A percentile compares a stretch with the other conserved stretches of the same genome.
Evolutionary conservation across 2,888 invertebrate species (phyloP).

Genomic region (Thereva nobilitata): DNA sequence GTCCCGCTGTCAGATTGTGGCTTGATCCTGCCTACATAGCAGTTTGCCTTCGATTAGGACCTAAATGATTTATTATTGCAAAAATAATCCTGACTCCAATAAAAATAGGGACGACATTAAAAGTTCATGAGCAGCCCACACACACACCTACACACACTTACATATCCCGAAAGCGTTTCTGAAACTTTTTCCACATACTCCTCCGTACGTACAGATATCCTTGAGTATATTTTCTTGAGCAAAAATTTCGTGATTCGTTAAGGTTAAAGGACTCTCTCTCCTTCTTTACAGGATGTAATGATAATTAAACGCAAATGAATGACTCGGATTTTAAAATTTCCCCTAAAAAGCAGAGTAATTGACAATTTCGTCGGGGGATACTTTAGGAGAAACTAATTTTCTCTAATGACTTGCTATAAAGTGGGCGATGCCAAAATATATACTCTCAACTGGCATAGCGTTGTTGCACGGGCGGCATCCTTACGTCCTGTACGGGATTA

Average conservation of each 20-base stretch:
- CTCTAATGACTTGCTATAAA: constrained; percentile 40
- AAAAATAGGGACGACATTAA: too few relatives aligned
- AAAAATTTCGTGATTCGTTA: neutral
- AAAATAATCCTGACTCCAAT: neutral
- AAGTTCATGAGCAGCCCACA: too few relatives aligned
- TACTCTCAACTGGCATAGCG: neutral
- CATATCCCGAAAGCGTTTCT: too few relatives aligned
- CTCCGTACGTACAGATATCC: too few relatives aligned
- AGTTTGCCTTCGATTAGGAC: constrained; percentile 7
- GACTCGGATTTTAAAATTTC: constrained; percentile 35
- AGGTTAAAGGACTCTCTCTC: neutral
- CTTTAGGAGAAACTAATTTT: constrained; percentile 38
- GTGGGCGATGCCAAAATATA: constrained; percentile 26
- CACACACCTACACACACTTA: too few relatives aligned
- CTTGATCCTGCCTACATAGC: constrained; percentile 4
- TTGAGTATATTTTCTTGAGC: neutral
- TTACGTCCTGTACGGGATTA: constrained; percentile 4
- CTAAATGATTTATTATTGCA: neutral
- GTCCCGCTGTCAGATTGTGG: constrained; percentile 7
- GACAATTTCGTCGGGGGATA: constrained; percentile 38
- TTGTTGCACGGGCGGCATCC: too few relatives aligned
- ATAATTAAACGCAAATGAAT: constrained; percentile 40
- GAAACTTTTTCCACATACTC: too few relatives aligned
- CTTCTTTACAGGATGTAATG: neutral
- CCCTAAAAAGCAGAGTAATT: constrained; percentile 7